Evolutionary conservation across 2,888 invertebrate species (phyloP), one percentile per base, ranked within the genome.

Genomic region (Stomorhina lunata): DNA sequence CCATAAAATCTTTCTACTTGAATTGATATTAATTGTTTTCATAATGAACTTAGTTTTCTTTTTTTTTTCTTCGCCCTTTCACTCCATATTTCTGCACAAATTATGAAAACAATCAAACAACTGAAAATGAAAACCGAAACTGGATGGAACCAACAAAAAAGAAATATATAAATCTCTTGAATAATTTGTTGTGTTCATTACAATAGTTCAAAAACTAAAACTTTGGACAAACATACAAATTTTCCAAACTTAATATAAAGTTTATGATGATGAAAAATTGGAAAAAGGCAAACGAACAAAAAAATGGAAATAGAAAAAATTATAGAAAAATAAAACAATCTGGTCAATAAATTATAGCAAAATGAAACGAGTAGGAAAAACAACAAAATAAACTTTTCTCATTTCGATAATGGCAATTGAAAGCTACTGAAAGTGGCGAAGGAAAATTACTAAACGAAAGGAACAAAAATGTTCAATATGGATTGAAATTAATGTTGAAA

Each of bases 361-460:
- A 53, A n/a, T n/a, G n/a, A n/a, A n/a, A n/a, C n/a, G n/a, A n/a
- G n/a, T n/a, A n/a, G n/a, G n/a, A n/a, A n/a, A n/a, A n/a, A n/a
- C n/a, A n/a, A n/a, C n/a, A 57, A 43, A 63, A 53, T 27, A 45
- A 78, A 73, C 55, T 80, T 80, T 80, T 80, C 80, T 63, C 80
- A 80, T 80, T 73, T 80, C 12, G 61, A 55, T 80, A 80, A 80
- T 80, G 68, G 61, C 61, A 73, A 40, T 32, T 61, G 29, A 34
- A 72, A 72, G 22, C 45, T 45, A 34, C 29, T 29, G 50, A 57
- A 55, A 25, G 15, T 29, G 10, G 43, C 27, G 32, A 12, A 29
- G 4, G 32, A 29, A n/a, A n/a, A n/a, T n/a, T n/a, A n/a, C n/a
- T n/a, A 10, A 65, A 45, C 0, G 2, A 40, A 61, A 20, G 22